A percentile compares a stretch with the other conserved stretches of the same genome.
Conservation (phyloP, 2,113 vertebrate genomes). For the Oxyura jamaicensis region DNA sequence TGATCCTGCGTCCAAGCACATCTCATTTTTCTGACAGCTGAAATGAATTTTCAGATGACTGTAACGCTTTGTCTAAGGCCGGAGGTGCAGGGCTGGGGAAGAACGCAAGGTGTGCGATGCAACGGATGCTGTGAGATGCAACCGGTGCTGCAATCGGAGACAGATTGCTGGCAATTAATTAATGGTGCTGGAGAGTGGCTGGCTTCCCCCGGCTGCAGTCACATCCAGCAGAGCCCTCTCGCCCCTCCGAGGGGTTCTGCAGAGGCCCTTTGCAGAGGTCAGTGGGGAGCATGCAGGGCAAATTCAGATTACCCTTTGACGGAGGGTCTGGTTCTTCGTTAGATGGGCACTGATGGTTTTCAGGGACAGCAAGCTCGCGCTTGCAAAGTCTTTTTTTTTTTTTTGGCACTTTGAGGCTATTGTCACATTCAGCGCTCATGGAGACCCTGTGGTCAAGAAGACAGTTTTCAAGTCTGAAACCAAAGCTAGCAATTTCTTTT, state of each 20-base stretch:
- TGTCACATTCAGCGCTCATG: not conserved
- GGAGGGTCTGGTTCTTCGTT: not conserved
- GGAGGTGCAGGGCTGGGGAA: no score
- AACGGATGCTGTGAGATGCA: no score
- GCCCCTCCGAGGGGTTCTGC: rapidly evolving
- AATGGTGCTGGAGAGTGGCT: no score
- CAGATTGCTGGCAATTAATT: no score
- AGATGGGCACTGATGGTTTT: not conserved
- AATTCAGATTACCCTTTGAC: not conserved
- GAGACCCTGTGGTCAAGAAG: not conserved
- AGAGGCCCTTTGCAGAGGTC: not conserved
- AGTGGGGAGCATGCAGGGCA: not conserved
- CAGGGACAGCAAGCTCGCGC: rapidly evolving
- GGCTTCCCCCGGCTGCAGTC: not conserved
- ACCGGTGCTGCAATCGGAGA: no score
- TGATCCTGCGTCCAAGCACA: no score
- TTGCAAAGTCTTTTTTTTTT: not conserved
- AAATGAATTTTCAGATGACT: no score
- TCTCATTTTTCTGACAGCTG: no score
- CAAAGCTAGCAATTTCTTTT: not conserved
- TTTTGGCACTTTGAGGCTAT: not conserved
- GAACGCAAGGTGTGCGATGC: no score
- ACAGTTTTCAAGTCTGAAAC: not conserved
- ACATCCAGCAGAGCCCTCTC: no score
- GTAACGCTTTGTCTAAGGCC: no score